phyloP scores from a whole-genome alignment of 2,888 invertebrate species.

The Flexamia atlantica region DNA sequence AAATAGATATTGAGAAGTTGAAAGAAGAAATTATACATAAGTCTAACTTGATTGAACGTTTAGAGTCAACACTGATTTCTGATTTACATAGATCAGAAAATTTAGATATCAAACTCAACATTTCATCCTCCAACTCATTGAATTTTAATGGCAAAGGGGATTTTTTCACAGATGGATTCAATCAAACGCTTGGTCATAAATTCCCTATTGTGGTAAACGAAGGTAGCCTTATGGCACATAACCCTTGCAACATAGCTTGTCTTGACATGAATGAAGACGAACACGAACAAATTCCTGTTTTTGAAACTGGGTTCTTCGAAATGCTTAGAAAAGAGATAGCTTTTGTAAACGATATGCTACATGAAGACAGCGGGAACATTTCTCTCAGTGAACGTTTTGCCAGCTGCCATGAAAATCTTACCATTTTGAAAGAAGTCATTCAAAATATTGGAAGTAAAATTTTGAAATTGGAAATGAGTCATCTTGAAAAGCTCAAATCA shows the following conservation, averaged over 20 bases:
- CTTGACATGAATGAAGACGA: background rate
- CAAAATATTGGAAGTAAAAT: conserved; percentile 3
- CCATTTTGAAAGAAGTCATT: background rate
- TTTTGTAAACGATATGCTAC: background rate
- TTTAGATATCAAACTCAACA: background rate
- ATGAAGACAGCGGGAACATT: background rate
- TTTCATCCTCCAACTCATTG: background rate
- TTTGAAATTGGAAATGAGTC: background rate
- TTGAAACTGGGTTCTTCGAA: background rate
- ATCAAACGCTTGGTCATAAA: background rate
- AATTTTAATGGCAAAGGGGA: background rate
- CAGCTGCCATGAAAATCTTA: background rate
- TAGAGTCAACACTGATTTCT: background rate
- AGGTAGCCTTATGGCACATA: too few species aligned
- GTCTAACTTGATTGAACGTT: background rate
- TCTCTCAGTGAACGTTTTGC: background rate
- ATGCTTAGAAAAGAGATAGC: background rate
- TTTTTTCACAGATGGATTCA: background rate
- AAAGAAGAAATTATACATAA: background rate
- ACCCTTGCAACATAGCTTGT: too few species aligned
- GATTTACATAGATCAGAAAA: background rate
- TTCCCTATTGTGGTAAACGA: background rate
- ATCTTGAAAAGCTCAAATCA: background rate
- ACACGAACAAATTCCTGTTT: background rate
- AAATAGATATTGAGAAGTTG: background rate